Conservation (phyloP, 2,113 vertebrate species). For the Copsychus sechellarum region DNA sequence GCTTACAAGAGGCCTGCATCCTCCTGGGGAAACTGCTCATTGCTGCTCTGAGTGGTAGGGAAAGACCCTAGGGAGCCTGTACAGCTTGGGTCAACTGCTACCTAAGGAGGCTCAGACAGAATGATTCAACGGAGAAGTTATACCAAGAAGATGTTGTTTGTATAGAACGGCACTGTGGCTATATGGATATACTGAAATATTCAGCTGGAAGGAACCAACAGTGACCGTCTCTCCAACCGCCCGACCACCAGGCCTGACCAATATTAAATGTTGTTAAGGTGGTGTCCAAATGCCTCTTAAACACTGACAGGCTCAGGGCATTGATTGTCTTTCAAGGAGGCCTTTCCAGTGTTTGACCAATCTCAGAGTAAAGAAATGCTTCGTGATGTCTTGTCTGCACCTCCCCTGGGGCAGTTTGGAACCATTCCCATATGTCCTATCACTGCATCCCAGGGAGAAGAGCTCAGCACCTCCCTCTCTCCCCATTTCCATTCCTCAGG, state of each 20-base stretch:
- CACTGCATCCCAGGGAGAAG: neutral
- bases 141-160: rapidly evolving
- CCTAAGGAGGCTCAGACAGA: neutral
- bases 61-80: neutral
- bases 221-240: neutral
- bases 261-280: neutral
- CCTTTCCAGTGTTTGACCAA: neutral
- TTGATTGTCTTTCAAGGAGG: neutral
- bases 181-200: neutral
- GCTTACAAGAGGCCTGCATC: neutral
- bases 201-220: neutral
- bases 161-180: neutral
- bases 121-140: neutral
- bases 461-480: neutral
- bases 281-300: neutral
- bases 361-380: neutral
- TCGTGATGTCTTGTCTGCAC: neutral
- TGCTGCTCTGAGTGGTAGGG: neutral
- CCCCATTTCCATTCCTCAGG: neutral
- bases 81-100: neutral
- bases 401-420: neutral
- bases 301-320: neutral
- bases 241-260: rapidly evolving
- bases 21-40: neutral
- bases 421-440: rapidly evolving